A percentile compares a stretch with the other conserved stretches of the same genome.
Evolutionary conservation across 2,113 vertebrate species (phyloP).

Genomic region (Callithrix jacchus): DNA sequence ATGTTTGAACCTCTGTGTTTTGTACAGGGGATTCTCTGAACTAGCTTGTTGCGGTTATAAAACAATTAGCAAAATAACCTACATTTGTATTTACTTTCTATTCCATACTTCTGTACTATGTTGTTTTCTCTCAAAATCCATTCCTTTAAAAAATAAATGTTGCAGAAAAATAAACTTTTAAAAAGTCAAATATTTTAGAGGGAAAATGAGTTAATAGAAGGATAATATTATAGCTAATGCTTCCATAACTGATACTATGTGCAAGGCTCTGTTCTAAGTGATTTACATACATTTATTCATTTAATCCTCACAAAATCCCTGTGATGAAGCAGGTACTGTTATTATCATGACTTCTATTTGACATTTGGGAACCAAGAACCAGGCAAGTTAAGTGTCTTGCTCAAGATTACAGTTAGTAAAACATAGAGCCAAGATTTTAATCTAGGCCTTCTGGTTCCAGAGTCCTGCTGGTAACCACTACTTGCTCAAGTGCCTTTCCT

Average conservation of each 20-base stretch:
- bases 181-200: constrained; percentile 27
- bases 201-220: constrained; percentile 15
- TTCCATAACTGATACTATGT: background rate
- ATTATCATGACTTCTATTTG: constrained; percentile 42
- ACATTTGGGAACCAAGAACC: constrained; percentile 40
- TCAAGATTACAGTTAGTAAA: constrained; percentile 44
- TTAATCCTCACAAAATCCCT: constrained; percentile 23
- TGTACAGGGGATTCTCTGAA: too few relatives aligned
- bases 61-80: too few relatives aligned
- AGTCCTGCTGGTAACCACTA: background rate
- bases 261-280: constrained; percentile 38
- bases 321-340: background rate
- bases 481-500: constrained; percentile 26
- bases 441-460: constrained; percentile 7
- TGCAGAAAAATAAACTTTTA: background rate
- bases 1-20: too few relatives aligned
- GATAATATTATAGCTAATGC: constrained; percentile 11
- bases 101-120: too few relatives aligned
- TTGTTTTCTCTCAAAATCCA: too few relatives aligned
- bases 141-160: too few relatives aligned
- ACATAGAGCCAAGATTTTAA: constrained; percentile 25
- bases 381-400: background rate
- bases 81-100: too few relatives aligned
- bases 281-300: constrained; percentile 11
- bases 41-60: too few relatives aligned